phyloP scores from a whole-genome alignment of 2,888 invertebrate genomes.

The Synanthedon andrenaeformis region DNA sequence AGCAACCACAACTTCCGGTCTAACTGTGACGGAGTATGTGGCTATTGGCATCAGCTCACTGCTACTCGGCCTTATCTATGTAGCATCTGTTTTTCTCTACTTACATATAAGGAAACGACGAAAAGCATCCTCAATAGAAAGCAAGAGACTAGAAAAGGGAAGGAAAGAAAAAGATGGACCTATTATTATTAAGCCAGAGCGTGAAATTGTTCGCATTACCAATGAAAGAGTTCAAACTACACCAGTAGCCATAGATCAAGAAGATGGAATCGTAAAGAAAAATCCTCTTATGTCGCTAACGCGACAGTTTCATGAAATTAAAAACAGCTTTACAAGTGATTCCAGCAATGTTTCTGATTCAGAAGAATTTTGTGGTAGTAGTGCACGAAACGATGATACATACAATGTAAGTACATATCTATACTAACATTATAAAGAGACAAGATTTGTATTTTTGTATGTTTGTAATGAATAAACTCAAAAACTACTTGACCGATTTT shows the following conservation, averaged over 20 bases:
- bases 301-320: conserved; percentile 72
- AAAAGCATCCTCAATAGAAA: conserved; percentile 54
- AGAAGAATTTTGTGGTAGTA: conserved; percentile 67
- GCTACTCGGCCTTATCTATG: conserved; percentile 87
- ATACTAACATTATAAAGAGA: background rate
- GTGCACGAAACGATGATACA: conserved; percentile 37
- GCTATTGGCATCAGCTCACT: conserved; percentile 87
- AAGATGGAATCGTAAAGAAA: conserved; percentile 80
- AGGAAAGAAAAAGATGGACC: conserved; percentile 54
- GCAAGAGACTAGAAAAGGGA: conserved; percentile 44
- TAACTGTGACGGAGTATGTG: conserved; percentile 82
- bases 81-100: conserved; percentile 86
- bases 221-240: conserved; percentile 47
- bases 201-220: conserved; percentile 57
- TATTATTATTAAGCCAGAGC: conserved; percentile 37
- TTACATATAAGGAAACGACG: conserved; percentile 80
- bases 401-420: conserved; percentile 32
- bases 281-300: conserved; percentile 77
- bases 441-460: too few species aligned
- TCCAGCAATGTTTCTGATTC: conserved; percentile 76
- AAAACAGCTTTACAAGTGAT: conserved; percentile 49
- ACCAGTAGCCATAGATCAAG: conserved; percentile 64
- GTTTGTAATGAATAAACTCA: too few species aligned
- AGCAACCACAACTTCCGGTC: conserved; percentile 67
- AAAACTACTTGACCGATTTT: too few species aligned